Evolutionary conservation across 2,113 vertebrate genomes (phyloP), one percentile per base, ranked within the genome.

Genomic region (Neofelis nebulosa): DNA sequence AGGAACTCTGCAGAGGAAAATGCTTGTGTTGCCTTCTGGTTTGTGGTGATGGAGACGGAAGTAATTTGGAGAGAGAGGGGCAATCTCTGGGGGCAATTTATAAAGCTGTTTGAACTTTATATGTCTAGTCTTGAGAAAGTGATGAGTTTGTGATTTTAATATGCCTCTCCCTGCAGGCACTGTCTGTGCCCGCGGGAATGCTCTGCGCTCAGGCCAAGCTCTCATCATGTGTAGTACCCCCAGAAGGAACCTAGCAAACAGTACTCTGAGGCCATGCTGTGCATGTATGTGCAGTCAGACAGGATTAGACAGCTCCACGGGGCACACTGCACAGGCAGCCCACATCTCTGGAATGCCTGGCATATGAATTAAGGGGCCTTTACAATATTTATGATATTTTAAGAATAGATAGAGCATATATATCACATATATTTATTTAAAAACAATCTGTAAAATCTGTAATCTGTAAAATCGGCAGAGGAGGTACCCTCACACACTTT

Each of bases 131-230:
- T 94, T 55, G n/a, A 94, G 83, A 87, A 94, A 85, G 89, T 91
- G 81, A 97, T 94, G 89, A 94, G 93, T 89, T 97, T 95, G 76
- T 96, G 50, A 93, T 80, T 94, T 81, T 88, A 88, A 95, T 65
- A 61, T 2, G 57, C 79, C 38, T 65, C 61, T 94, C 31, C 71
- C 93, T 97, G 52, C 82, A 71, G 91, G 91, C 29, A 66, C 31
- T 92, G 84, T 93, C 45, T 83, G 15, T 61, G 74, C 69, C 21
- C 19, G 31, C 13, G 2, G 82, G 86, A 87, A 93, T 50, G 45
- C 52, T 41, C 23, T 25, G 33, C 48, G 16, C 19, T 50, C 63
- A 80, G 27, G 48, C 71, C 68, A 91, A 89, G 41, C 33, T 25
- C 69, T 74, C 73, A 33, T 36, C 52, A 88, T 2, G 0, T 88